Evolutionary conservation across 2,888 invertebrate genomes (phyloP).

Genomic region (Himalopsyche tibetana): DNA sequence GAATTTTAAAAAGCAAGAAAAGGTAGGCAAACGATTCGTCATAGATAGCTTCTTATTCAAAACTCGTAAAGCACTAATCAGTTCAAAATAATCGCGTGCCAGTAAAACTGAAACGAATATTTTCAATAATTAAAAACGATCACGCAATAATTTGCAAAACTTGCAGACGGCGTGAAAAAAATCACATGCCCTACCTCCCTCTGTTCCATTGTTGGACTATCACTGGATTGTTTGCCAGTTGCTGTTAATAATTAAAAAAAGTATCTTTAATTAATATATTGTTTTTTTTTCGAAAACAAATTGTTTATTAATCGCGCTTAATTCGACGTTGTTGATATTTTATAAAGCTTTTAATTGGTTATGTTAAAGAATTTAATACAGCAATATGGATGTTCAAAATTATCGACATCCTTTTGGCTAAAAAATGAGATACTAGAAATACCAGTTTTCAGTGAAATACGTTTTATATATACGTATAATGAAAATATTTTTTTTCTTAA

Average conservation of each 20-base stretch:
- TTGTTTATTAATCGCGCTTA: no score
- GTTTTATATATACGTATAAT: no score
- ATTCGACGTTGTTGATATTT: no score
- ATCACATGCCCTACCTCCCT: background rate
- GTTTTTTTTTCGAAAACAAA: no score
- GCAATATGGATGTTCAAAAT: no score
- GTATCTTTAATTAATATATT: no score
- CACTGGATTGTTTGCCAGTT: background rate
- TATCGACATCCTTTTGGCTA: no score
- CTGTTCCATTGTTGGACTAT: conserved; percentile 2
- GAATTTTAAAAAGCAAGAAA: background rate
- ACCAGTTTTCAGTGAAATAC: no score
- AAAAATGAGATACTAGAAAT: no score
- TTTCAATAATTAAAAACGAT: conserved; percentile 15
- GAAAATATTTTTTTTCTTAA: no score
- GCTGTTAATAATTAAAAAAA: background rate
- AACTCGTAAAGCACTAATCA: conserved; percentile 8
- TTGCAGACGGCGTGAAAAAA: conserved; percentile 15
- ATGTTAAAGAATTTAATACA: no score
- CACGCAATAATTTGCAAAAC: conserved; percentile 15
- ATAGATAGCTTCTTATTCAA: background rate
- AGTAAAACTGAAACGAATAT: background rate
- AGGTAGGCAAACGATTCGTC: background rate
- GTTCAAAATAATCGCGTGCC: background rate
- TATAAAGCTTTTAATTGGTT: no score